phyloP scores from a whole-genome alignment of 2,888 invertebrate genomes.

The Pachydiplax longipennis region DNA sequence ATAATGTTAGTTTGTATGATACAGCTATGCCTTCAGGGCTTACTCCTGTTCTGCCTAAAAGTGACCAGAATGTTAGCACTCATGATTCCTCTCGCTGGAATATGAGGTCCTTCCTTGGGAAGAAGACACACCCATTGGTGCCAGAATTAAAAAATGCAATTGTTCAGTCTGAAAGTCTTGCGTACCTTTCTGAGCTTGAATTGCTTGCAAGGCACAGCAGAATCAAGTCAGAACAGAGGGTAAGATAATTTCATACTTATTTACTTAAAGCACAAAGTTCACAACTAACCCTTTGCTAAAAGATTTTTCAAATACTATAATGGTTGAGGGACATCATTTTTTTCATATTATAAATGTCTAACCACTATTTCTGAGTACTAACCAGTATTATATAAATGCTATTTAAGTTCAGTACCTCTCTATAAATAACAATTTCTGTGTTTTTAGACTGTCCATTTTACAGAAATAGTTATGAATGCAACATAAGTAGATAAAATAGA shows the following conservation, averaged over 20 bases:
- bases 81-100: constrained; percentile 34
- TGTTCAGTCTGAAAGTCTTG: constrained; percentile 63
- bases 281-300: constrained; percentile 22
- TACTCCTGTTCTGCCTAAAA: neutral
- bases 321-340: constrained; percentile 30
- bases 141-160: constrained; percentile 63
- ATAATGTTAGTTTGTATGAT: constrained; percentile 31
- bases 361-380: neutral
- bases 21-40: constrained; percentile 14
- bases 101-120: constrained; percentile 51
- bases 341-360: neutral
- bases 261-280: constrained; percentile 23
- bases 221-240: constrained; percentile 63
- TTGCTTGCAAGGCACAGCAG: constrained; percentile 63
- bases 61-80: constrained; percentile 31
- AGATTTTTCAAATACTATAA: neutral
- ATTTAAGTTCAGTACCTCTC: neutral
- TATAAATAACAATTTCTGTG: neutral
- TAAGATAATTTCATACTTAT: constrained; percentile 56
- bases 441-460: neutral
- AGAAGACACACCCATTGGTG: constrained; percentile 57
- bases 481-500: constrained; percentile 31
- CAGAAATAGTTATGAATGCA: constrained; percentile 33
- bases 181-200: constrained; percentile 62
- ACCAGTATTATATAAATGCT: neutral